Base-by-base conservation (phyloP, 2,113 vertebrate species). In the Myrmophylax atrothorax region DNA sequence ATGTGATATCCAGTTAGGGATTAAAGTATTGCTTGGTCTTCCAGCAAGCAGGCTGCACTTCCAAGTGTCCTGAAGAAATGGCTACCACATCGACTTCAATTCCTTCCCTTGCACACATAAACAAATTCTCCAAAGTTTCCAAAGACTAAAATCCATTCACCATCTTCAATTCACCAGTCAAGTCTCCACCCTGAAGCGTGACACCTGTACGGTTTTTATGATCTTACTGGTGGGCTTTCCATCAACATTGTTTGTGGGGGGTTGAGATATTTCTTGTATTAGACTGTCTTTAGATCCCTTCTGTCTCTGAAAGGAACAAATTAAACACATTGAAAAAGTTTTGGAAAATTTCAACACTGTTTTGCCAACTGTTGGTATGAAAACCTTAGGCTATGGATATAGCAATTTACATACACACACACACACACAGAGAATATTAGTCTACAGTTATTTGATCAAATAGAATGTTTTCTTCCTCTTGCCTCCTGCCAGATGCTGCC, bases 231-330 rank as follows among this genome's bases (percentile, higher is more conserved):
- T 94, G 49, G 97, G 85, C 87, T 98, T 98, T 93, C 96, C 97
- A 92, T 98, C 93, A 44, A 94, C 10, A 11, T 75, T 97, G n/a
- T 78, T 97, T 96, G 95, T 89, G 83, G 97, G 91, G 24, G 89
- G 26, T 29, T 85, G 97, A 96, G 95, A 59, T 84, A 95, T 96
- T 89, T 98, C 98, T 96, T 98, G 98, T 56, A 97, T 97, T 59
- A 98, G 89, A 87, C 98, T 98, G 87, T 98, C 98, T 98, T 98
- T 98, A 94, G 98, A 98, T 40, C 98, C 98, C 2, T 97, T 98
- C 93, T 96, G 98, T 91, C 95, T 98, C 99, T 99, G 92, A 92
- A 95, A 37, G 78, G 24, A 96, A 95, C 42, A 96, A 86, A 89
- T 79, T 44, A 76, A 89, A 73, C 14, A 58, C 4, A 3, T 35